Conservation (phyloP, 30 jellyfish, hydroid and myxozoan species). For the Aurelia sp. region DNA sequence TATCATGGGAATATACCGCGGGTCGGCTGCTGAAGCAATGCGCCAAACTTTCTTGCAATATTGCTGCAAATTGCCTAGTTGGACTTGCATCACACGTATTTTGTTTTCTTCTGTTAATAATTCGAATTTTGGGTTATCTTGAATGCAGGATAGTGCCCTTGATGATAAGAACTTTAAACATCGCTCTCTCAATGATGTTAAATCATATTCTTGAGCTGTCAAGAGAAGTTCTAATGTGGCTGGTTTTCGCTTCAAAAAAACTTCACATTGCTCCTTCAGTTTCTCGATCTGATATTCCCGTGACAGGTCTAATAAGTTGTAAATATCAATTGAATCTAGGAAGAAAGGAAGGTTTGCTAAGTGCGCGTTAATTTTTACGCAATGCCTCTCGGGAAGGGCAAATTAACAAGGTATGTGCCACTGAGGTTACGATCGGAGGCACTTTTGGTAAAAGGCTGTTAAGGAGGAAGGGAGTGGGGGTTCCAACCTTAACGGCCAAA, state of each 20-base stretch:
- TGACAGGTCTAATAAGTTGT: constrained; percentile 74
- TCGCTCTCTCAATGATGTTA: constrained; percentile 52
- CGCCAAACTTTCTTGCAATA: constrained; percentile 77
- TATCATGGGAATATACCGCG: constrained; percentile 81
- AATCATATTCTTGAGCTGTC: constrained; percentile 84
- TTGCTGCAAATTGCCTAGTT: constrained; percentile 70
- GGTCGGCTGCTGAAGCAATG: constrained; percentile 84
- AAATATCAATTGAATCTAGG: constrained; percentile 78
- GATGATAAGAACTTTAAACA: constrained; percentile 75
- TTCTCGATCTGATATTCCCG: constrained; percentile 86
- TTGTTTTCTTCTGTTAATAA: constrained; percentile 70
- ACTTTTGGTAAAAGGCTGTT: no score
- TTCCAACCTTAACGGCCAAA: no score
- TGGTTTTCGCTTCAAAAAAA: constrained; percentile 62
- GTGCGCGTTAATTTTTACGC: no score
- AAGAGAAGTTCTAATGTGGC: constrained; percentile 80
- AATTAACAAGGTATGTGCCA: no score
- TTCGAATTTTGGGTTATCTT: constrained; percentile 81
- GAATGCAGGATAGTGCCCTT: constrained; percentile 68
- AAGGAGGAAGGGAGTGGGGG: no score
- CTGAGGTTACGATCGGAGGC: no score
- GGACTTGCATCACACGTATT: constrained; percentile 72
- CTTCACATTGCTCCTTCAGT: constrained; percentile 78
- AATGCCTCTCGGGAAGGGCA: no score
- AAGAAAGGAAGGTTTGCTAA: neutral